Evolutionary conservation across 2,797 vertebrate species (phyloP), one percentile per base, ranked within the genome.

Genomic region (Centropyge bicolor): DNA sequence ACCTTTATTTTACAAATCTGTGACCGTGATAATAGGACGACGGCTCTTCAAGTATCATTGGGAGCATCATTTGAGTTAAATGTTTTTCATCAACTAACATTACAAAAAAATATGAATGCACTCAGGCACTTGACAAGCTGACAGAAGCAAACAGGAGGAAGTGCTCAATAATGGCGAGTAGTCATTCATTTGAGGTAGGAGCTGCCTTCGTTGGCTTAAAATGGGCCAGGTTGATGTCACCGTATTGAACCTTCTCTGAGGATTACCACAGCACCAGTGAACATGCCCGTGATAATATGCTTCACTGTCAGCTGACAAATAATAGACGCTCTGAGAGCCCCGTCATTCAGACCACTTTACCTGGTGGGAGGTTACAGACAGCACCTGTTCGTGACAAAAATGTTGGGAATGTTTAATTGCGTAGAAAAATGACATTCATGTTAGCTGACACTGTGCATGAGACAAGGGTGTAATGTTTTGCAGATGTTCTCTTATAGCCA

Each of bases 401-500:
- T 8, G 1, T 16, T 61, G 19, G 1, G 1, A 63, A 52, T 59
- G 80, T 71, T 66, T 63, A 81, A 86, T 75, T 73, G 24, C 35
- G 46, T 59, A 68, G 68, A 80, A 70, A 75, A 78, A 55, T 73
- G 12, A 48, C 43, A 55, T 55, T 81, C 2, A 20, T 70, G 74
- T 52, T 43, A 51, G 11, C 12, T 63, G 63, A 51, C 13, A 60
- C 17, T 60, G 49, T 3, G 10, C 1, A 2, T 12, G 41, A 35
- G 14, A 17, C n/a, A 40, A 16, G 40, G 14, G 22, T 9, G 49
- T n/a, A n/a, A 20, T 45, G 35, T 27, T 68, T 46, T 72, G 43
- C 54, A 69, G 62, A 10, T 63, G 13, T 61, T 59, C 9, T 22
- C 38, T 1, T 9, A 38, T 16, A 19, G 13, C 9, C 46, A 38